Base-by-base conservation (phyloP, 2,888 invertebrate species). In the Philopedon plagiatum region DNA sequence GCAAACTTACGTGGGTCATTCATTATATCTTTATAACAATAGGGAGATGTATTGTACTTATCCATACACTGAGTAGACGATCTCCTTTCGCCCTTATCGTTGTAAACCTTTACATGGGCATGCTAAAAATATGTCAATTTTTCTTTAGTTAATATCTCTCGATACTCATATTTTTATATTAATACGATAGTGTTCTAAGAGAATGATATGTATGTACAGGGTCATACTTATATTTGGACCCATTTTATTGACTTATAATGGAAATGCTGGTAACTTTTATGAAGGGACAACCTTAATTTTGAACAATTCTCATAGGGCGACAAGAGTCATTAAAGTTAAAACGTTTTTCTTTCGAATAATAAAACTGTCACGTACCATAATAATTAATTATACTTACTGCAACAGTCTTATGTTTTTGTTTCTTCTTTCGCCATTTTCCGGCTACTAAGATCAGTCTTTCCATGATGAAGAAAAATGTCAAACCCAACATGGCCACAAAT, bases 401-500 rank as follows among this genome's bases (percentile, higher is more conserved):
- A 23, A 51, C 72, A 61, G 65, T 70, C 41, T 65, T 73, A 60
- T 74, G 65, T 54, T 79, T 78, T 46, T 93, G 93, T 23, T 90
- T 89, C 44, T 90, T 87, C 79, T 94, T 94, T 51, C 94, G 88
- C 93, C 94, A 94, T 80, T 94, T 94, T 0, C 93, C 92, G 4
- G 93, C 89, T 75, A 95, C 89, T 4, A 92, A 93, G 29, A 96
- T 85, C 0, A 93, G 90, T 81, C 94, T 93, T 83, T 98, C 97
- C 3, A 93, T 93, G 76, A 96, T 90, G 83, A 97, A 97, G 87
- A 97, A 97, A 85, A 96, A 90, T 7, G 95, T 92, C 2, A 98
- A 90, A 0, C 97, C 96, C 63, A 90, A 81, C 84, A 95, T 91
- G 0, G 94, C 94, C 0, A 93, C 92, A 21, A 97, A 86, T 0